phyloP scores from a whole-genome alignment of 2,113 vertebrate genomes.

The Sarotherodon lohbergeri region DNA sequence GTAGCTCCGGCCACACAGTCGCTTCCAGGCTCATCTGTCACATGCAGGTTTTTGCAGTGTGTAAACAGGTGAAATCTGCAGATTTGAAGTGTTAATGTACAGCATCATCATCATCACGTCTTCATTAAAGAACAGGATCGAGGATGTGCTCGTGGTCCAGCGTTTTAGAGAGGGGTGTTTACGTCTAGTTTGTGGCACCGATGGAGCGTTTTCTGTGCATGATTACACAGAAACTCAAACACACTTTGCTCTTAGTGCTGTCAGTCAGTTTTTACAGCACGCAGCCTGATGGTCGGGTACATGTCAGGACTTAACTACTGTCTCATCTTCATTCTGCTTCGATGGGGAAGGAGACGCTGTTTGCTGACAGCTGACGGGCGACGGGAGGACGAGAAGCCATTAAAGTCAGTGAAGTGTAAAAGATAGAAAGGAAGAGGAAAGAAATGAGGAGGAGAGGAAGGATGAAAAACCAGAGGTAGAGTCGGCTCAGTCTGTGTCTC shows the following conservation, averaged over 20 bases:
- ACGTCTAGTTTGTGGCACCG: not conserved
- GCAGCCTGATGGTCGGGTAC: not conserved
- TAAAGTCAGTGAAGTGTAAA: constrained; percentile 14
- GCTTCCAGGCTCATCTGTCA: accelerated
- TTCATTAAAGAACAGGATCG: not conserved
- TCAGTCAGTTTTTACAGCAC: not conserved
- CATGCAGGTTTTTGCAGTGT: accelerated
- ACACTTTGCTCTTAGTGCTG: not conserved
- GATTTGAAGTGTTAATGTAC: accelerated
- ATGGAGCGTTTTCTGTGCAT: accelerated
- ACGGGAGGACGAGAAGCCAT: not conserved
- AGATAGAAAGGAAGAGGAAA: not conserved
- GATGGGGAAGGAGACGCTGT: not conserved
- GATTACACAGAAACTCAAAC: not conserved
- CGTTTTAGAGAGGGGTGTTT: not conserved
- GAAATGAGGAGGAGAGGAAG: not conserved
- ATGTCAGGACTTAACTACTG: not conserved
- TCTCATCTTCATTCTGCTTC: not conserved
- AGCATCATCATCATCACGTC: accelerated
- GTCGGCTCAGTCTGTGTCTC: not conserved
- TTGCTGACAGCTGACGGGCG: not conserved
- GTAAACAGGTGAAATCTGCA: not conserved
- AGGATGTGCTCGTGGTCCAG: not conserved
- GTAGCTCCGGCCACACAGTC: accelerated
- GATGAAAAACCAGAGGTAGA: not conserved